These are phyloP conservation scores for Microvelia longipes DNA, from an alignment of 1,140 invertebrate species.

Conservation along the genomic window DNA sequence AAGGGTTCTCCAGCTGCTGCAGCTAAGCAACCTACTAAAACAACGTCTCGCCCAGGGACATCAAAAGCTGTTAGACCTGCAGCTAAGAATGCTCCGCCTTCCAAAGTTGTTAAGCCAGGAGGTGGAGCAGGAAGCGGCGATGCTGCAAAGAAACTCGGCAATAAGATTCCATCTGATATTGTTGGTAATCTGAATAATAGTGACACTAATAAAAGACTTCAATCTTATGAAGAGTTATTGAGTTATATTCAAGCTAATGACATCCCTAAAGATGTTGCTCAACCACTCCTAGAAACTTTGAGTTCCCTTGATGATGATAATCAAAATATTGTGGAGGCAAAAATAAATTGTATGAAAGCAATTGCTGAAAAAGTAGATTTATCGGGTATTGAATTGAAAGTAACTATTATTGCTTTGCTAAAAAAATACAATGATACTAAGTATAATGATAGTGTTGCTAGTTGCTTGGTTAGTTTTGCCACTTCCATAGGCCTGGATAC, in stretches of 20 bases:
- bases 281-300: neutral
- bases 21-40: neutral
- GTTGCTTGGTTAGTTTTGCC: neutral
- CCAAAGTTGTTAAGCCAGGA: neutral
- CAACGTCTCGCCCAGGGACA: neutral
- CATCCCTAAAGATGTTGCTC: neutral
- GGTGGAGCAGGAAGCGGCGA: neutral
- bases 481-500: neutral
- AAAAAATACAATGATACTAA: neutral
- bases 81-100: neutral
- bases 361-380: neutral
- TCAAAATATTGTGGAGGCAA: neutral
- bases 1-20: neutral
- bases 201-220: neutral
- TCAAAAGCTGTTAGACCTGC: neutral
- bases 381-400: neutral
- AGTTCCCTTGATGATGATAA: neutral
- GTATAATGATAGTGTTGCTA: neutral
- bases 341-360: neutral
- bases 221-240: neutral
- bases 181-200: neutral
- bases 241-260: neutral
- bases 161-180: neutral
- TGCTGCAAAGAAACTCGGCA: neutral
- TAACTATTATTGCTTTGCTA: neutral